phyloP scores from a whole-genome alignment of 2,113 vertebrate genomes.

The Microcebus tavaratra region DNA sequence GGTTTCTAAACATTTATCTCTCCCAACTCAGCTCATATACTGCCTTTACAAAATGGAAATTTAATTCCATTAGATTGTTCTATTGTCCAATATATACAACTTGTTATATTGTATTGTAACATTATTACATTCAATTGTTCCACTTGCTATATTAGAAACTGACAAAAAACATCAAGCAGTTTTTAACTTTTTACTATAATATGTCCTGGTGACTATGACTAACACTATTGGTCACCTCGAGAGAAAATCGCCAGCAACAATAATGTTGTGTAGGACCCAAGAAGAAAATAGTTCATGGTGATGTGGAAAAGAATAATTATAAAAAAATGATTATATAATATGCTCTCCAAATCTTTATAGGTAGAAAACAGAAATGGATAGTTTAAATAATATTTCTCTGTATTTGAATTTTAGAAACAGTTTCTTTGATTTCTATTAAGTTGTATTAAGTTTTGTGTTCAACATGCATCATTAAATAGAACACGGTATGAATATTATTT shows the following conservation, averaged over 20 bases:
- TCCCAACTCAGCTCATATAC: neutral
- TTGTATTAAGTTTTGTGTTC: neutral
- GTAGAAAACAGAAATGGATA: neutral
- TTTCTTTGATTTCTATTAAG: constrained; percentile 11
- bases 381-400: constrained; percentile 19
- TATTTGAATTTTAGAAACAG: constrained; percentile 31
- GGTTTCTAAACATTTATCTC: constrained; percentile 58
- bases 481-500: neutral
- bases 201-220: neutral
- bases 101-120: constrained; percentile 5
- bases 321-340: neutral
- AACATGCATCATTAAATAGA: neutral
- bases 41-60: constrained; percentile 45
- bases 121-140: constrained; percentile 50
- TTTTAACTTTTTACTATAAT: constrained; percentile 35
- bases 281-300: constrained; percentile 33
- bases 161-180: constrained; percentile 32
- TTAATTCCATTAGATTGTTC: constrained; percentile 19
- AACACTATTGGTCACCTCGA: constrained; percentile 23
- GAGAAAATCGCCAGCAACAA: neutral
- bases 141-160: constrained; percentile 56
- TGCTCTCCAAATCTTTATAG: neutral
- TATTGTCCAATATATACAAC: constrained; percentile 25
- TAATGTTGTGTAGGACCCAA: constrained; percentile 9
- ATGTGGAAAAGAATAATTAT: constrained; percentile 25